phyloP scores from a whole-genome alignment of 2,113 vertebrate species.

The Nesogale talazaci region DNA sequence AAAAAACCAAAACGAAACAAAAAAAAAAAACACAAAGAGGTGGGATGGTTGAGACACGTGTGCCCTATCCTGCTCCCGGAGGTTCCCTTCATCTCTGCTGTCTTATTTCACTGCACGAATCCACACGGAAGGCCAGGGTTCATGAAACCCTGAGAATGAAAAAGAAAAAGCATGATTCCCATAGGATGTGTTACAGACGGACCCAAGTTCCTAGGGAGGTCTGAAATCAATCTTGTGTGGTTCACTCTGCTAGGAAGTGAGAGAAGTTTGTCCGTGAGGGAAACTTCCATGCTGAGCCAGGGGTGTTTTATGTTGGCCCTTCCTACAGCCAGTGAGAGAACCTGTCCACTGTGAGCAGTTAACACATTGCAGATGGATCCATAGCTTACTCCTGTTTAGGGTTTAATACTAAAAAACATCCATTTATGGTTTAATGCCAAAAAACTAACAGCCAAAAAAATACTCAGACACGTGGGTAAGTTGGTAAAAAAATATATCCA shows the following conservation, averaged over 20 bases:
- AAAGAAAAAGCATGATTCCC: background rate
- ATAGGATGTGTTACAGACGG: background rate
- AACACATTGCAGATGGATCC: too few species aligned
- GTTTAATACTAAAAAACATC: too few species aligned
- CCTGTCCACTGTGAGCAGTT: too few species aligned
- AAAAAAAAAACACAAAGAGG: too few species aligned
- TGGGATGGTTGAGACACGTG: background rate
- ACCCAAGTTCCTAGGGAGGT: background rate
- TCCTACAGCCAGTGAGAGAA: too few species aligned
- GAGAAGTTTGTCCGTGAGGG: background rate
- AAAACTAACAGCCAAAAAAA: too few species aligned
- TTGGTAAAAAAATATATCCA: too few species aligned
- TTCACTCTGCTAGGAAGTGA: conserved; percentile 16
- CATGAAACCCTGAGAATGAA: background rate
- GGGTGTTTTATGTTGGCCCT: background rate
- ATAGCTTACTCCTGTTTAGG: too few species aligned
- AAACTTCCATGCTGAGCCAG: background rate
- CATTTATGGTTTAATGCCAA: too few species aligned
- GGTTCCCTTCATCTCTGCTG: background rate
- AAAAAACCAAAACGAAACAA: too few species aligned
- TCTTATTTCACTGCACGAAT: background rate
- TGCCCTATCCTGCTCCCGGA: background rate
- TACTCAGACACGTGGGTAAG: too few species aligned
- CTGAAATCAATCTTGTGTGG: background rate
- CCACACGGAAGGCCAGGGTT: background rate